These are phyloP conservation scores for Calvadosia cruxmelitensis DNA, from an alignment of 30 jellyfish, hydroid and myxozoan genomes.

Conservation along the genomic window DNA sequence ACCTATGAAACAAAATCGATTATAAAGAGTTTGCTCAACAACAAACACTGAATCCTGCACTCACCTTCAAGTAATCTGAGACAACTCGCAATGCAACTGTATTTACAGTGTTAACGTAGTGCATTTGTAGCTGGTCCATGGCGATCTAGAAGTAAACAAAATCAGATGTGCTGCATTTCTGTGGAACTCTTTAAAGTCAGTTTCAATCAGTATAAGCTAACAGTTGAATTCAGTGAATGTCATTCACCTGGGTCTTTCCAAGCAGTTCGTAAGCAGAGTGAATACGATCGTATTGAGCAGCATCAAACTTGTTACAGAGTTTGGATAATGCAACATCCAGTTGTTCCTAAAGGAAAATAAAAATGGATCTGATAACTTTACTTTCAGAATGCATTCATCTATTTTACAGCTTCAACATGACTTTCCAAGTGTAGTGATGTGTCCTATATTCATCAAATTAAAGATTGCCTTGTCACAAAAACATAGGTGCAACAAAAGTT, in stretches of 20 bases:
- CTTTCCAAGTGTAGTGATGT: no score
- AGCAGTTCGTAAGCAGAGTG: conserved; percentile 76
- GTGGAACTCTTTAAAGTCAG: no score
- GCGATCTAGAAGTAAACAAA: conserved; percentile 47
- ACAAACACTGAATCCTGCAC: no score
- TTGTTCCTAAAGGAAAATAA: conserved; percentile 46
- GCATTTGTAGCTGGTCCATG: conserved; percentile 98
- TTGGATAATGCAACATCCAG: conserved; percentile 91
- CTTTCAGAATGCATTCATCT: no score
- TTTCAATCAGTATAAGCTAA: no score
- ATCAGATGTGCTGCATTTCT: no score
- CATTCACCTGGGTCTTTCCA: conserved; percentile 87
- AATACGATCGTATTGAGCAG: conserved; percentile 40
- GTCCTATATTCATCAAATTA: no score
- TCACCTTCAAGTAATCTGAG: conserved; percentile 51
- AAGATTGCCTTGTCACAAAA: no score
- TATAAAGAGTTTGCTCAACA: neutral
- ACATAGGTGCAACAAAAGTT: no score
- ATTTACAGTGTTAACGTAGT: conserved; percentile 76
- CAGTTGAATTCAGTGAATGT: no score
- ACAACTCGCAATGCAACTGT: conserved; percentile 71
- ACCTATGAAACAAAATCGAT: neutral
- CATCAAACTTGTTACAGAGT: conserved; percentile 66
- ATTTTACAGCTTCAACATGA: neutral
- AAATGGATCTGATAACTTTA: no score